Evolutionary conservation across 2,113 vertebrate genomes (phyloP).

Genomic region (Ctenodactylus gundi): DNA sequence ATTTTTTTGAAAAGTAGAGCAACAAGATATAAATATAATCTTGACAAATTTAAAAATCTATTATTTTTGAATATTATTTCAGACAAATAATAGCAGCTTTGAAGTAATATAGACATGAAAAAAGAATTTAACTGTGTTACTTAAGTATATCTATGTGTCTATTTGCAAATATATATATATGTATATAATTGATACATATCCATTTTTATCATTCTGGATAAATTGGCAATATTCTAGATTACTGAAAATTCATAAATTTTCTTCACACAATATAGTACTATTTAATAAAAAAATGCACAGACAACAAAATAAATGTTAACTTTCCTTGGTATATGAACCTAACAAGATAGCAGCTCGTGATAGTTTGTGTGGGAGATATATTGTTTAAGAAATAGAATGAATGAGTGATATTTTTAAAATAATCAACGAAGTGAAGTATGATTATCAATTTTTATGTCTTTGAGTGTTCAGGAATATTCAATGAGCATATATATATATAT

Average conservation of each 20-base stretch:
- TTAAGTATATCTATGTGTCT: no score
- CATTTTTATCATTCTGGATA: background rate
- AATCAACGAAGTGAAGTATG: background rate
- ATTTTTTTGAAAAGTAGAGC: background rate
- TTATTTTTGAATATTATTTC: background rate
- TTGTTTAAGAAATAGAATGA: background rate
- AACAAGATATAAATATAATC: background rate
- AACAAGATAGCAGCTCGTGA: background rate
- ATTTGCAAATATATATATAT: background rate
- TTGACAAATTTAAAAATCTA: background rate
- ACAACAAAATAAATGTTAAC: background rate
- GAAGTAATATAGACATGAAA: no score
- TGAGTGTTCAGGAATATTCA: background rate
- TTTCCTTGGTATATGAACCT: background rate
- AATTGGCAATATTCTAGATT: background rate
- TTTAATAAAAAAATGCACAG: background rate
- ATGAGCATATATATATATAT: background rate
- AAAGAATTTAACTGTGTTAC: no score
- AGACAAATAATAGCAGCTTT: background rate
- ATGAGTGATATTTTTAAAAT: background rate
- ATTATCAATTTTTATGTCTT: background rate
- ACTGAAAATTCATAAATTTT: background rate
- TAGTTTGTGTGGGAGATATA: no score
- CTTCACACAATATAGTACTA: background rate
- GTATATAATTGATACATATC: background rate